Evolutionary conservation across 2,888 invertebrate species (phyloP).

Genomic region (Hirtodrosophila duncani): DNA sequence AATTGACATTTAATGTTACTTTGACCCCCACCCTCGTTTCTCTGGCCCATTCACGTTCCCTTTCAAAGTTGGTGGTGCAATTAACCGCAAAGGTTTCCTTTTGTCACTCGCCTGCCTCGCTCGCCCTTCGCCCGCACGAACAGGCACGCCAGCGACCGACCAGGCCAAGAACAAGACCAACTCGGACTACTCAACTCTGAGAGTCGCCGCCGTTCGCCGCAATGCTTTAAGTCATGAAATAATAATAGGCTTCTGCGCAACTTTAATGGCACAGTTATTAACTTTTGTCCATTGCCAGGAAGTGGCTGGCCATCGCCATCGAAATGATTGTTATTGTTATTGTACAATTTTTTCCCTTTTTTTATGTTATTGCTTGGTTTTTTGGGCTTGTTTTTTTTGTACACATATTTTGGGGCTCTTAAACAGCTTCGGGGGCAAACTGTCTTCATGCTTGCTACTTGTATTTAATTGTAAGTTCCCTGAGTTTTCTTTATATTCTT

Average conservation of each 20-base stretch:
- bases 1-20: slow-evolving; percentile 66
- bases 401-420: no score
- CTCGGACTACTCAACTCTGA: neutral
- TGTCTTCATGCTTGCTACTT: no score
- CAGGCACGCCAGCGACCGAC: no score
- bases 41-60: slow-evolving; percentile 8
- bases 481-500: no score
- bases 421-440: no score
- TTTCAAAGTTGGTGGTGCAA: slow-evolving; percentile 45
- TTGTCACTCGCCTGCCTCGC: slow-evolving; percentile 44
- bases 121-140: slow-evolving; percentile 17
- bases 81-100: slow-evolving; percentile 68
- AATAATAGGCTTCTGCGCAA: slow-evolving; percentile 46
- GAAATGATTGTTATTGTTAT: slow-evolving; percentile 48
- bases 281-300: slow-evolving; percentile 39
- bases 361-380: slow-evolving; percentile 33
- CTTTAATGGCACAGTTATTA: slow-evolving; percentile 65
- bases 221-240: slow-evolving; percentile 60
- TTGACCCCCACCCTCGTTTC: slow-evolving; percentile 37
- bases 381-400: no score
- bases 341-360: slow-evolving; percentile 22
- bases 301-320: slow-evolving; percentile 27
- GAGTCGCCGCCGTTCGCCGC: slow-evolving; percentile 17
- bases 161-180: slow-evolving; percentile 14
- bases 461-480: no score